Percentiles rank a stretch among this genome's conserved stretches.
These are phyloP conservation scores for Caenorhabditis angaria DNA, from an alignment of 2,888 invertebrate species.

Conservation along the genomic window DNA sequence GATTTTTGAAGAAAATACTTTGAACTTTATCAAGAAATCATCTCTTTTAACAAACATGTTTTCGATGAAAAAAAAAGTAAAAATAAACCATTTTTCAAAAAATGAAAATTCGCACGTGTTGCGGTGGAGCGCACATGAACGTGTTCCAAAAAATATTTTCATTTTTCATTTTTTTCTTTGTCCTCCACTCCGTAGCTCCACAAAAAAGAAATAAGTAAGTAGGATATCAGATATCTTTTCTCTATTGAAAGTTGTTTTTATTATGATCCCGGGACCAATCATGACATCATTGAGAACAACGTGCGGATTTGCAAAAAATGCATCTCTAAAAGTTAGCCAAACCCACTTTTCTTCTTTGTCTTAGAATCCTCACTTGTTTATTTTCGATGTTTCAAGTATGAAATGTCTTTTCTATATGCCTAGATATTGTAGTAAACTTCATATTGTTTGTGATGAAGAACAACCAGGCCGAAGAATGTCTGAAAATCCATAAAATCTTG, in stretches of 20 bases:
- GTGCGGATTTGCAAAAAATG: neutral
- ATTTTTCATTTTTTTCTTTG: too few species aligned
- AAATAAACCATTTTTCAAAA: too few species aligned
- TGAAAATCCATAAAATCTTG: too few species aligned
- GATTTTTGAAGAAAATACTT: conserved; percentile 5
- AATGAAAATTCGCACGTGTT: too few species aligned
- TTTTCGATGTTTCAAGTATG: neutral
- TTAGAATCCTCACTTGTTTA: neutral
- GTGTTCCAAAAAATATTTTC: too few species aligned
- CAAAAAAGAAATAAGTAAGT: too few species aligned
- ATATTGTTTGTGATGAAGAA: neutral
- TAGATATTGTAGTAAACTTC: neutral
- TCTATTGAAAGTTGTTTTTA: neutral
- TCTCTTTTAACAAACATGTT: conserved; percentile 9
- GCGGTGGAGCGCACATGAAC: too few species aligned
- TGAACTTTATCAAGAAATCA: conserved; percentile 15
- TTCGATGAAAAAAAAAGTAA: too few species aligned
- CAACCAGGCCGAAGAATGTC: neutral
- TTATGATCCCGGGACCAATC: neutral
- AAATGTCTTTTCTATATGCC: conserved; percentile 1
- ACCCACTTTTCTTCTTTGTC: neutral
- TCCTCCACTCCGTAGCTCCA: too few species aligned
- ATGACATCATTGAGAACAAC: neutral
- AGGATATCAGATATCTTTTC: too few species aligned
- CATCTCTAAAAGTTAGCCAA: neutral